Conservation (phyloP, 2,113 vertebrate genomes). For the Platichthys flesus region DNA sequence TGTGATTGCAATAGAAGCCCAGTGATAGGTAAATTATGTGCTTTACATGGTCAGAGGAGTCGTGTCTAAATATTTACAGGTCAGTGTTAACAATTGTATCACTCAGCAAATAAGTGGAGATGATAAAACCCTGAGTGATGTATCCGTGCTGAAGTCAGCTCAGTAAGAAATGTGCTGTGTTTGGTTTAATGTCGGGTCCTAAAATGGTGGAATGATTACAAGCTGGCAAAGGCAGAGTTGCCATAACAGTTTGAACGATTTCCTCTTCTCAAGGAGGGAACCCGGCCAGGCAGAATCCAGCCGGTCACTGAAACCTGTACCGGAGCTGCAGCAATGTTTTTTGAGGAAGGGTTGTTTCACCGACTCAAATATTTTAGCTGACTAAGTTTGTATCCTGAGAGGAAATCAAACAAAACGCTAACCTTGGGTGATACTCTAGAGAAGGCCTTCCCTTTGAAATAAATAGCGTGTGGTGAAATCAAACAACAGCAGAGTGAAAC, state of each 20-base stretch:
- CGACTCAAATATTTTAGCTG: constrained; percentile 63
- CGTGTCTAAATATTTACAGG: constrained; percentile 20
- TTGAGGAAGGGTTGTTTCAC: constrained; percentile 10
- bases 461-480: constrained; percentile 60
- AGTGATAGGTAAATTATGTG: neutral
- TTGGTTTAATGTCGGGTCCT: too few species aligned
- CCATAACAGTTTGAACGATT: constrained; percentile 24
- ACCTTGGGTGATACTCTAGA: constrained; percentile 41
- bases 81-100: constrained; percentile 5
- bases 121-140: constrained; percentile 25
- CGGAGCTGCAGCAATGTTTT: constrained; percentile 22
- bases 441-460: constrained; percentile 67
- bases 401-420: constrained; percentile 66
- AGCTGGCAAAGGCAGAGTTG: too few species aligned
- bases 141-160: neutral
- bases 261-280: constrained; percentile 50
- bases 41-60: neutral
- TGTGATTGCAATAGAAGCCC: neutral
- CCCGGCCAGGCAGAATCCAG: neutral
- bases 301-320: constrained; percentile 51
- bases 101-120: constrained; percentile 25
- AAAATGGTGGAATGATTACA: too few species aligned
- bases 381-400: constrained; percentile 51
- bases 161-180: too few species aligned
- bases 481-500: constrained; percentile 58